Percentiles rank a stretch among this genome's conserved stretches.
Evolutionary conservation across 53 echinoderm and acorn worm genomes (phyloP).

Genomic region (Paracentrotus lividus): DNA sequence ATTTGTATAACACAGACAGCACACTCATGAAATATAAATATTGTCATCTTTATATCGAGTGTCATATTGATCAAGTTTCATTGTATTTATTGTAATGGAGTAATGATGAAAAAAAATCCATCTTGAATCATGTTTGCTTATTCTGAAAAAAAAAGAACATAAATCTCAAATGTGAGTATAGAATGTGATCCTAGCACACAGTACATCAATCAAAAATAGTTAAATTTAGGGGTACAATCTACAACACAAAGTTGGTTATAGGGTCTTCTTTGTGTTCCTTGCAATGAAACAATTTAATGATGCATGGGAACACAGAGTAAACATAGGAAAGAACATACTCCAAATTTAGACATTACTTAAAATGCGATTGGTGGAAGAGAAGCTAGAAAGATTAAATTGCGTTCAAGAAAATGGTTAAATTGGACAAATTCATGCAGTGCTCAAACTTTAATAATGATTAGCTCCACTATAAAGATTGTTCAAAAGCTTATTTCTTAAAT

Average conservation of each 20-base stretch:
- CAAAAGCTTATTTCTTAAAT: not conserved
- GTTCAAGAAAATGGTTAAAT: not conserved
- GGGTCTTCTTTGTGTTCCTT: not conserved
- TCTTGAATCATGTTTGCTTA: not conserved
- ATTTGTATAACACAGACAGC: not conserved
- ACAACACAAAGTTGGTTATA: not conserved
- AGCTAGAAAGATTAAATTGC: not conserved
- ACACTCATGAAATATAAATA: not conserved
- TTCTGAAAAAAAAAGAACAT: not conserved
- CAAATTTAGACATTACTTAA: not conserved
- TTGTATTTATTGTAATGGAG: not conserved
- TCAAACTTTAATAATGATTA: not conserved
- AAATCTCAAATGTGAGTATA: not conserved
- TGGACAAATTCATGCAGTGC: not conserved
- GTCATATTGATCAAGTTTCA: not conserved
- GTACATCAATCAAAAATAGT: not conserved
- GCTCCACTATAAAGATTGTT: not conserved
- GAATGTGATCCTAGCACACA: not conserved
- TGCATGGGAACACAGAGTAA: not conserved
- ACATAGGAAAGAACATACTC: not conserved
- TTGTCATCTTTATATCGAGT: not conserved
- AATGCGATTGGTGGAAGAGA: not conserved
- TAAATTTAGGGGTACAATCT: not conserved
- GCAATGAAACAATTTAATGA: too few relatives aligned
- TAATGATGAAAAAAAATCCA: not conserved